These are phyloP conservation scores for Lordiphosa fenestrarum DNA, from an alignment of 2,888 invertebrate genomes.

Conservation along the genomic window DNA sequence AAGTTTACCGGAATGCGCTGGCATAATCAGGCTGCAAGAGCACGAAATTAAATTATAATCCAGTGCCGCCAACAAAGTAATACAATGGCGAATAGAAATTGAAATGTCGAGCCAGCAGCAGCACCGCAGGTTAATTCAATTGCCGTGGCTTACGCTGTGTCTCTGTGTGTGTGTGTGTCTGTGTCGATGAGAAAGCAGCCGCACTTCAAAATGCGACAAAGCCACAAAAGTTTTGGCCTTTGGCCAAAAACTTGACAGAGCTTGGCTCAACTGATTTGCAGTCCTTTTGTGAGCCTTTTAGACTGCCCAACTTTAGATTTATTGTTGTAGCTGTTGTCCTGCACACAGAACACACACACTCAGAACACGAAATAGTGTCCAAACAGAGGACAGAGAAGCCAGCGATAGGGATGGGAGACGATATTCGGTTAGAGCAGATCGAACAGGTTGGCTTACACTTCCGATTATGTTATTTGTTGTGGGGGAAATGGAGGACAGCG, in stretches of 20 bases:
- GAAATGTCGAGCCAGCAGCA: slow-evolving; percentile 38
- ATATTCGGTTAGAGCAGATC: too few relatives aligned
- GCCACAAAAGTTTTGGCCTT: slow-evolving; percentile 40
- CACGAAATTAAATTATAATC: slow-evolving; percentile 51
- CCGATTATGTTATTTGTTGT: too few relatives aligned
- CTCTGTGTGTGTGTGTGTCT: slow-evolving; percentile 6
- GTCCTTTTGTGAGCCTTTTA: slow-evolving; percentile 29
- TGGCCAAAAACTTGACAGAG: slow-evolving; percentile 58
- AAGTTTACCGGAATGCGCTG: slow-evolving; percentile 8
- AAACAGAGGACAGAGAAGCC: not conserved
- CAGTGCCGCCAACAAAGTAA: slow-evolving; percentile 24
- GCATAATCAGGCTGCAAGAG: slow-evolving; percentile 32
- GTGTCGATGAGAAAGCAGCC: slow-evolving; percentile 10
- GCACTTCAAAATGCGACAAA: slow-evolving; percentile 31
- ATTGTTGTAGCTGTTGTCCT: slow-evolving; percentile 13
- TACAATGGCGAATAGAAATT: slow-evolving; percentile 37
- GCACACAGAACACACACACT: too few relatives aligned
- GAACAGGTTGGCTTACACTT: too few relatives aligned
- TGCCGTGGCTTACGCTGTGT: slow-evolving; percentile 23
- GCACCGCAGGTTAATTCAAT: slow-evolving; percentile 45
- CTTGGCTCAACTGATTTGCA: slow-evolving; percentile 24
- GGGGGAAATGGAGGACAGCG: too few relatives aligned
- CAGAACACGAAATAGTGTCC: not conserved
- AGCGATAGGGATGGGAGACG: not conserved
- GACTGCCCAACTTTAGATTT: slow-evolving; percentile 34